Conservation (phyloP, 2,888 invertebrate species). For the Anorthoa munda region DNA sequence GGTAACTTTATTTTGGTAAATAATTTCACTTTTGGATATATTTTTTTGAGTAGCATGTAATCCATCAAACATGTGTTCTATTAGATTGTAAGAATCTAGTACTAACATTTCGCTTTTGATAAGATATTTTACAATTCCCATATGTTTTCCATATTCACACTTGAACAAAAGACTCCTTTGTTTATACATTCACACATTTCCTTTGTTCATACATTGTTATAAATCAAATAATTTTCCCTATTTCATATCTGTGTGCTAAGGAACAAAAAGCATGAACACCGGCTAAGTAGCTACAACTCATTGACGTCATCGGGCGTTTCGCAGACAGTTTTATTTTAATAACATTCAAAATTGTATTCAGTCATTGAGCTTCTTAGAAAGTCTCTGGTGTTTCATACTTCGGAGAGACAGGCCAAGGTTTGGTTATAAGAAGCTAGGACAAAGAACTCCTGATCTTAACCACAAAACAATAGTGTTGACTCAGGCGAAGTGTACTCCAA, state of each 20-base stretch:
- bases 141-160: background rate
- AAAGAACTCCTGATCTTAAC: background rate
- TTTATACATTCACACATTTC: slow-evolving; percentile 9
- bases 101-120: slow-evolving; percentile 20
- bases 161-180: slow-evolving; percentile 14
- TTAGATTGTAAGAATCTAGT: slow-evolving; percentile 2
- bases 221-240: slow-evolving; percentile 33
- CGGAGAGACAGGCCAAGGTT: slow-evolving; percentile 23
- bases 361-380: slow-evolving; percentile 31
- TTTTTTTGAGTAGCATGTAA: background rate
- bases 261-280: slow-evolving; percentile 26
- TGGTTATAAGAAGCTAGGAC: slow-evolving; percentile 16
- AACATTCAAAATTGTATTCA: slow-evolving; percentile 35
- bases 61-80: background rate
- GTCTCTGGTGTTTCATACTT: slow-evolving; percentile 16
- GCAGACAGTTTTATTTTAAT: slow-evolving; percentile 34
- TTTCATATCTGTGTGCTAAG: slow-evolving; percentile 22
- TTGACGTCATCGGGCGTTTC: slow-evolving; percentile 48
- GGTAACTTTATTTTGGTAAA: slow-evolving; percentile 14
- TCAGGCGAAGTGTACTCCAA: too few relatives aligned
- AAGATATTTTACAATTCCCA: slow-evolving; percentile 13
- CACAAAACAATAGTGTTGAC: background rate
- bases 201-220: slow-evolving; percentile 14
- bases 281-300: slow-evolving; percentile 10
- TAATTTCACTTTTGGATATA: background rate